Evolutionary conservation across 2,113 vertebrate genomes (phyloP), one percentile per base, ranked within the genome.

Genomic region (Fregata magnificens): DNA sequence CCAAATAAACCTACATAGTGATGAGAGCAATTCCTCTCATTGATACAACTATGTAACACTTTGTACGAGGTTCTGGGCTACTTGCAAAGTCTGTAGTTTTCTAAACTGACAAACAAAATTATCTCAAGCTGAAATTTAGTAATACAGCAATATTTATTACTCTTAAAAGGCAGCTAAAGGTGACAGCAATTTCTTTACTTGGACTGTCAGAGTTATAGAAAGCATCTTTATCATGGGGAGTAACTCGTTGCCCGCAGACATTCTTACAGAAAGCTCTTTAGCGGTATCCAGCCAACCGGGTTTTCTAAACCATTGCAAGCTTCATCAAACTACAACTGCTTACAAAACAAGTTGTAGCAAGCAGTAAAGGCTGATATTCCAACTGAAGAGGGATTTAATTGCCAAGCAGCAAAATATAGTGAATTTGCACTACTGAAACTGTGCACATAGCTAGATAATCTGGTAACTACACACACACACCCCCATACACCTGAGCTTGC

Each of bases 301-400:
- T 94, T 95, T 96, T 97, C 97, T 98, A 98, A 97, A 98, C 94
- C 96, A 95, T 93, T 83, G 92, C 96, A 97, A 98, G 97, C 96
- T 98, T 98, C 98, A 99, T 98, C 94, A 97, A 98, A 98, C 88
- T 99, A 96, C 97, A 98, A 98, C 73, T 98, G 98, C 86, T 95
- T 98, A 98, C 42, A 97, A 98, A 98, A 96, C 96, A 98, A 98
- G 98, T 96, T 91, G 76, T 93, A 95, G 93, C 97, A 98, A 97
- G 97, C 92, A 97, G 58, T 85, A 93, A 74, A 95, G 86, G 82
- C 82, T 93, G 89, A 92, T 83, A 96, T 49, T 97, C 94, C 94
- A 98, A 89, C 89, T 98, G 97, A 96, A 94, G 96, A 98, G 79
- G 19, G 94, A 98, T 97, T 93, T 98, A 96, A 96, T 88, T 95